Percentiles rank a stretch among this genome's conserved stretches.
These are phyloP conservation scores for Galerucella nymphaeae DNA, from an alignment of 2,888 invertebrate genomes.

Conservation along the genomic window DNA sequence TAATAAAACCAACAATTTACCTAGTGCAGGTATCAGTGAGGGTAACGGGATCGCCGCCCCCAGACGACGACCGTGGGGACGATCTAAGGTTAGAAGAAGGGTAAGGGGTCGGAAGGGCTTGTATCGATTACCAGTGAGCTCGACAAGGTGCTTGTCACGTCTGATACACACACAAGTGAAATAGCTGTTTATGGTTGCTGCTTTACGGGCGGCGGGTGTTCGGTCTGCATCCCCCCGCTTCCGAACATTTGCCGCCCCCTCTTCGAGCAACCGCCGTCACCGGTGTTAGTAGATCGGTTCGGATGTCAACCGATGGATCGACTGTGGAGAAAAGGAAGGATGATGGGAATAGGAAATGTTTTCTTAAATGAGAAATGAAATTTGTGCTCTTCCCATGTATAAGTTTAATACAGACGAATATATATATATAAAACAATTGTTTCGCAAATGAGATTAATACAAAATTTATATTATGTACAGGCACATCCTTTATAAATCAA, in stretches of 20 bases:
- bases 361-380: background rate
- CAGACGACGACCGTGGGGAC: constrained; percentile 25
- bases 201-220: constrained; percentile 51
- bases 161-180: constrained; percentile 62
- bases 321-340: constrained; percentile 9
- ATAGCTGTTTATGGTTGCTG: constrained; percentile 64
- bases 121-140: constrained; percentile 63
- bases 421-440: no score
- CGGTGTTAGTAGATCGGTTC: constrained; percentile 37
- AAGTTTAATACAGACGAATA: no score
- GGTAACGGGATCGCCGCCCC: constrained; percentile 21
- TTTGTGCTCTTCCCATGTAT: background rate
- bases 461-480: no score
- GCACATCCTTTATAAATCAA: no score
- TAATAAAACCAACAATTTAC: background rate
- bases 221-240: constrained; percentile 43
- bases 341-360: background rate
- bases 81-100: constrained; percentile 28
- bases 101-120: constrained; percentile 47
- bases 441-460: no score
- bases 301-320: constrained; percentile 37
- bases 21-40: background rate
- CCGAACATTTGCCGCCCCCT: constrained; percentile 13
- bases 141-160: constrained; percentile 66
- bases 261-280: constrained; percentile 8